Conservation (phyloP, 1,140 invertebrate genomes). For the Anagrus nilaparvatae region DNA sequence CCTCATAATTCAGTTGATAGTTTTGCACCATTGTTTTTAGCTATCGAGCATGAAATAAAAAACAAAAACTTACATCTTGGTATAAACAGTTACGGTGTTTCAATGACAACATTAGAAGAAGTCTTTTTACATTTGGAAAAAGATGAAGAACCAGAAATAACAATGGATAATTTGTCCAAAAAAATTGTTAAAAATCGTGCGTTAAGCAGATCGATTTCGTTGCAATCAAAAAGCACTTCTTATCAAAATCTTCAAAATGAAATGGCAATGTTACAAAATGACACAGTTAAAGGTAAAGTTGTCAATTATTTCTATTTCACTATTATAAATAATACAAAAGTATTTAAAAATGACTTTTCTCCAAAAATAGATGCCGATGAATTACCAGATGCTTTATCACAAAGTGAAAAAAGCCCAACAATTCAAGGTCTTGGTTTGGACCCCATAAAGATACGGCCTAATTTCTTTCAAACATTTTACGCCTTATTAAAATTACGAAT, state of each 20-base stretch:
- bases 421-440: constrained; percentile 44
- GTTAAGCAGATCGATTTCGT: constrained; percentile 54
- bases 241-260: constrained; percentile 64
- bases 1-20: constrained; percentile 62
- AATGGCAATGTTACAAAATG: constrained; percentile 33
- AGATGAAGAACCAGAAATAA: constrained; percentile 51
- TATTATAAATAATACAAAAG: not conserved
- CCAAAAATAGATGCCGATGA: constrained; percentile 24
- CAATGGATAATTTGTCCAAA: constrained; percentile 59
- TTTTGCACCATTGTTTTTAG: constrained; percentile 62
- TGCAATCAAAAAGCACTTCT: constrained; percentile 61
- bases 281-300: constrained; percentile 38
- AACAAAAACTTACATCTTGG: constrained; percentile 52
- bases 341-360: not conserved
- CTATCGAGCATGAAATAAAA: constrained; percentile 63
- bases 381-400: constrained; percentile 29
- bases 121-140: constrained; percentile 67
- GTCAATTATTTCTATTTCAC: not conserved
- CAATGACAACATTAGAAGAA: constrained; percentile 89
- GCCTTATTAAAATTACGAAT: constrained; percentile 41
- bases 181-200: constrained; percentile 62
- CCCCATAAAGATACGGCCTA: constrained; percentile 44
- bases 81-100: constrained; percentile 80
- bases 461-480: constrained; percentile 41
- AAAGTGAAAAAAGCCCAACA: constrained; percentile 34